Base-by-base conservation (phyloP, 2,888 invertebrate species). In the Drosophila birchii region DNA sequence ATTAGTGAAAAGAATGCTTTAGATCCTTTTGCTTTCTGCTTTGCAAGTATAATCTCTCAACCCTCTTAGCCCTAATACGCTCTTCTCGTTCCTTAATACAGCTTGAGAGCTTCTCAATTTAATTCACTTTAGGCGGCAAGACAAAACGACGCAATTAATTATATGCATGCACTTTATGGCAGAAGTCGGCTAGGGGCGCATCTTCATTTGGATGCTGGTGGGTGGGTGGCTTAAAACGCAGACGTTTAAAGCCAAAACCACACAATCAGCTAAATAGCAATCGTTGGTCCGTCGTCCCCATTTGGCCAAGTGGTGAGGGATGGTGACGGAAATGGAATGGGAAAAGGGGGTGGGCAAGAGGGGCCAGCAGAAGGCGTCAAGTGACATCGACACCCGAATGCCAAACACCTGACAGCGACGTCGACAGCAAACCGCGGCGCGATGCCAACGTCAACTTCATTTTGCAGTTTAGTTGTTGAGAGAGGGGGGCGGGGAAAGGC, bases 191-290 rank as follows among this genome's bases (percentile, higher is more conserved):
- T 47, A 59, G 54, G 53, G 76, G 58, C 29, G 49, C 56, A 43
- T 60, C 59, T 44, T 32, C 59, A 57, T 56, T 66, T 69, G 29
- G 54, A 57, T 61, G 53, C 53, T 58, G 55, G 39, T 23, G 41
- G 29, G 29, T 29, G 11, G 26, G 16, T 26, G 56, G 56, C 51
- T 29, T 38, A 51, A 62, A 62, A 59, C 60, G 55, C 67, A 76
- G 71, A 71, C 67, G 76, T 54, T 87, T 79, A 75, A 82, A 81
- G 82, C 71, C 76, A 78, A 87, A 83, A 83, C 83, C 88, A 85
- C 83, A 83, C 86, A 83, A 83, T 83, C 83, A 83, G 88, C 83
- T 83, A 83, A 83, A 83, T 83, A 85, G 88, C 86, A 83, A 76
- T 85, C 70, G 87, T 64, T 73, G 87, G 64, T 51, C 70, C 67